A percentile compares a stretch with the other conserved stretches of the same genome.
Conservation (phyloP, 92 coral and sea anemone species). For the Epizoanthus fatuus region DNA sequence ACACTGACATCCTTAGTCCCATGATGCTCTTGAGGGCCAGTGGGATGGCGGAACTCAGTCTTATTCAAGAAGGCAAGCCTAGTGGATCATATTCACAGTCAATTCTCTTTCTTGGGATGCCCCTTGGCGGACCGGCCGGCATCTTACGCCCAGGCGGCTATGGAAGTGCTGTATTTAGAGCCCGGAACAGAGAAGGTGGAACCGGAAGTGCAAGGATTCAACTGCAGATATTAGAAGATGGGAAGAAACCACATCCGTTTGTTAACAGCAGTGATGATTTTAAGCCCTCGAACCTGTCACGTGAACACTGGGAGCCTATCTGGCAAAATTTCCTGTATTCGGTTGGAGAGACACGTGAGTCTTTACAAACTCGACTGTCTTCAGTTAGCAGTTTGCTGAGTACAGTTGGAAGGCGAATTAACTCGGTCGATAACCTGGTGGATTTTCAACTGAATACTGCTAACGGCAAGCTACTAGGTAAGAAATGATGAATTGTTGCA, state of each 20-base stretch:
- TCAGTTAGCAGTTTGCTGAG: conserved; percentile 74
- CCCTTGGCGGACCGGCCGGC: conserved; percentile 82
- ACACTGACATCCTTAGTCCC: conserved; percentile 73
- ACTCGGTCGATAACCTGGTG: conserved; percentile 66
- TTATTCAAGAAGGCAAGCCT: conserved; percentile 54
- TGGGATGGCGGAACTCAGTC: conserved; percentile 43
- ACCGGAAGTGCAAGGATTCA: conserved; percentile 40
- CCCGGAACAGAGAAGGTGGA: conserved; percentile 26
- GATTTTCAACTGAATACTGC: conserved; percentile 77
- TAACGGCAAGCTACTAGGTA: conserved; percentile 74
- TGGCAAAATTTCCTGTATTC: conserved; percentile 79
- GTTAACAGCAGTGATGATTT: conserved; percentile 70
- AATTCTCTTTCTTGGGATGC: conserved; percentile 64
- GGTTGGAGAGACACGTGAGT: conserved; percentile 72
- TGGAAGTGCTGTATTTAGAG: conserved; percentile 65
- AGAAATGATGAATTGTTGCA: not conserved
- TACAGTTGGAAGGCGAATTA: conserved; percentile 65
- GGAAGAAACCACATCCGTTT: conserved; percentile 70
- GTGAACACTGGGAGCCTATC: conserved; percentile 76
- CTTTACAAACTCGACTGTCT: conserved; percentile 68
- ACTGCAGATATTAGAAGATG: conserved; percentile 21
- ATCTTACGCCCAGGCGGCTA: conserved; percentile 77
- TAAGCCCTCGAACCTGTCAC: conserved; percentile 63
- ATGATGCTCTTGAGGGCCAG: conserved; percentile 59
- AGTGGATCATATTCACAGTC: conserved; percentile 45